Percentiles rank a stretch among this genome's conserved stretches.
phyloP scores from a whole-genome alignment of 2,888 invertebrate species.

The Pilophorus perplexus region DNA sequence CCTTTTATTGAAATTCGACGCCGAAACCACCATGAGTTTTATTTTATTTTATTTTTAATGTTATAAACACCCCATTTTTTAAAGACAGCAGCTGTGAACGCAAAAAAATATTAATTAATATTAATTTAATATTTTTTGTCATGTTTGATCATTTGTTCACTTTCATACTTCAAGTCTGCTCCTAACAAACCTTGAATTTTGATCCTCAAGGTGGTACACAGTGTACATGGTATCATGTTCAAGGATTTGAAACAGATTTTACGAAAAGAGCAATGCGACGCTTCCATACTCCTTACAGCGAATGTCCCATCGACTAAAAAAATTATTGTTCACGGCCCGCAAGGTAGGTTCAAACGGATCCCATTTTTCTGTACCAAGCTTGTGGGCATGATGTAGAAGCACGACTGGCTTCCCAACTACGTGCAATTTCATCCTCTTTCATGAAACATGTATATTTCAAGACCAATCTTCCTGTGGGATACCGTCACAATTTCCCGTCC shows the following conservation, averaged over 20 bases:
- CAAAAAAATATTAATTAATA: too few species aligned
- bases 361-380: background rate
- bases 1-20: too few species aligned
- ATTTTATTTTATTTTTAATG: too few species aligned
- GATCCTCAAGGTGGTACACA: constrained; percentile 80
- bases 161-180: too few species aligned
- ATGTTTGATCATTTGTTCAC: too few species aligned
- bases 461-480: constrained; percentile 89
- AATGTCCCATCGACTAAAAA: constrained; percentile 99
- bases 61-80: too few species aligned
- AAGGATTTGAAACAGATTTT: constrained; percentile 98
- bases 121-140: too few species aligned
- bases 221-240: constrained; percentile 98
- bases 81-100: too few species aligned
- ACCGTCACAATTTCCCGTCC: constrained; percentile 97
- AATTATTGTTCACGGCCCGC: constrained; percentile 93
- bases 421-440: too few species aligned
- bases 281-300: constrained; percentile 93
- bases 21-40: too few species aligned
- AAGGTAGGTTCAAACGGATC: constrained; percentile 55
- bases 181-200: constrained; percentile 36
- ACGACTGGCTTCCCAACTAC: too few species aligned
- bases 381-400: constrained; percentile 9
- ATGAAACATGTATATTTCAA: too few species aligned
- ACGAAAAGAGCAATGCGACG: constrained; percentile 98